Evolutionary conservation across 1,140 invertebrate species (phyloP).

Genomic region (Pectinophora gossypiella): DNA sequence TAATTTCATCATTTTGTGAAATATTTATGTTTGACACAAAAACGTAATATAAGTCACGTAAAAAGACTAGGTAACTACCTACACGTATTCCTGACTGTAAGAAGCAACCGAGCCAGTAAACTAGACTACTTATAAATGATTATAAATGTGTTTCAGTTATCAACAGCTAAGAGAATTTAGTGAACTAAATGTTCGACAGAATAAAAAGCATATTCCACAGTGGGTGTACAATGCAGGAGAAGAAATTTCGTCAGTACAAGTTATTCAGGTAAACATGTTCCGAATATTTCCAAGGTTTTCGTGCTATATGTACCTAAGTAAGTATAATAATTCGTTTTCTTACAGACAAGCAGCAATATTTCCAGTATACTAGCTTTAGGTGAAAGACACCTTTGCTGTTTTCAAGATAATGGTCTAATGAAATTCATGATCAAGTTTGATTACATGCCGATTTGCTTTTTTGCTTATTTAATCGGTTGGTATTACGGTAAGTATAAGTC

Average conservation of each 20-base stretch:
- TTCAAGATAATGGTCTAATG: slow-evolving; percentile 84
- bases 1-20: no score
- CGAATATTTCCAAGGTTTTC: background rate
- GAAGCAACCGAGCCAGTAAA: no score
- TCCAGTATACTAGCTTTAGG: slow-evolving; percentile 82
- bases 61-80: no score
- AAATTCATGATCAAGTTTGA: slow-evolving; percentile 89
- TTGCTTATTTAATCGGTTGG: slow-evolving; percentile 83
- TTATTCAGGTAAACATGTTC: slow-evolving; percentile 76
- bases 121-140: no score
- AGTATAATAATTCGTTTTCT: slow-evolving; percentile 9
- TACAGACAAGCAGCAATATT: slow-evolving; percentile 66
- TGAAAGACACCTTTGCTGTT: slow-evolving; percentile 84
- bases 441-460: slow-evolving; percentile 85
- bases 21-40: no score
- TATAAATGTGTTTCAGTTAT: slow-evolving; percentile 79
- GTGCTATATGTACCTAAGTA: background rate
- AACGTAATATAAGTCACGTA: no score
- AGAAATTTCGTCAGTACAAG: slow-evolving; percentile 79
- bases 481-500: slow-evolving; percentile 55
- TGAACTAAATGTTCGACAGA: slow-evolving; percentile 64
- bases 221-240: slow-evolving; percentile 89
- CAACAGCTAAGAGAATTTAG: slow-evolving; percentile 77
- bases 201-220: slow-evolving; percentile 79
- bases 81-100: no score